phyloP scores from a whole-genome alignment of 2,888 invertebrate genomes.

The Gymnosoma rotundatum region DNA sequence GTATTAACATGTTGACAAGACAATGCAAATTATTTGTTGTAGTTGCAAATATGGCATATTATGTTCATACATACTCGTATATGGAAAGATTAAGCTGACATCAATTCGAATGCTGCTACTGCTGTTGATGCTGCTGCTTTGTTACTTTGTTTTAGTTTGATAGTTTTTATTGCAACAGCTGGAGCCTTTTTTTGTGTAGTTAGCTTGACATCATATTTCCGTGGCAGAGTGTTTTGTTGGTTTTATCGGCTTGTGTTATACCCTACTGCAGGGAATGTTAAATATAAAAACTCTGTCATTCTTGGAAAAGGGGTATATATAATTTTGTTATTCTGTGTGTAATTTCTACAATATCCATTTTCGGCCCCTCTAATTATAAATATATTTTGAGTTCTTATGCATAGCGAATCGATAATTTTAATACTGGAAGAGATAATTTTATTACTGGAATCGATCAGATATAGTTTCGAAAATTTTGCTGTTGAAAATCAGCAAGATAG shows the following conservation, averaged over 20 bases:
- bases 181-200: background rate
- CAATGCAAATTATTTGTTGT: slow-evolving; percentile 61
- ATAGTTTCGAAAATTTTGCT: too few species aligned
- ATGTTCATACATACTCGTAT: slow-evolving; percentile 22
- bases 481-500: too few species aligned
- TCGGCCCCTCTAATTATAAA: too few species aligned
- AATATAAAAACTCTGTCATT: too few species aligned
- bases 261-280: background rate
- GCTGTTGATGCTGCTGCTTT: background rate
- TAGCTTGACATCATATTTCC: slow-evolving; percentile 54
- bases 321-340: too few species aligned
- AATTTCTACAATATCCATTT: too few species aligned
- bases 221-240: slow-evolving; percentile 20
- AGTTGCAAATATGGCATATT: slow-evolving; percentile 52
- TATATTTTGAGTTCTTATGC: too few species aligned
- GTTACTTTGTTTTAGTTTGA: background rate
- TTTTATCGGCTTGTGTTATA: background rate
- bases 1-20: slow-evolving; percentile 27
- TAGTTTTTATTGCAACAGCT: slow-evolving; percentile 29
- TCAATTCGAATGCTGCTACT: slow-evolving; percentile 8
- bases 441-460: too few species aligned
- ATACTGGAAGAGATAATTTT: too few species aligned
- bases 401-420: too few species aligned
- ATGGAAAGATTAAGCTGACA: slow-evolving; percentile 26
- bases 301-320: too few species aligned